These are phyloP conservation scores for Furnarius figulus DNA, from an alignment of 2,113 vertebrate genomes.

Conservation along the genomic window DNA sequence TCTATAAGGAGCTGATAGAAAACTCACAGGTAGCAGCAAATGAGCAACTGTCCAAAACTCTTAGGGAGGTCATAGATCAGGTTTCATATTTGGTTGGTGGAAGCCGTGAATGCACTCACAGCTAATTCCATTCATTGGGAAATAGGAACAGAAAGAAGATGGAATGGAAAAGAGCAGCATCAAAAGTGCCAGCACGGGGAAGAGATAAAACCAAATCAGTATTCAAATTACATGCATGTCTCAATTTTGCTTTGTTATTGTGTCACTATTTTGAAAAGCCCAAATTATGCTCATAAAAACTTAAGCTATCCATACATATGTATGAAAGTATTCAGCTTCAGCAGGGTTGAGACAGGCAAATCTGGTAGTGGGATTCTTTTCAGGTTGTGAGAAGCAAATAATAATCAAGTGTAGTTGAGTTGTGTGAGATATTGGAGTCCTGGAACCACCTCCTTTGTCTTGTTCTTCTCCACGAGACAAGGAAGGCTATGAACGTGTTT, in stretches of 20 bases:
- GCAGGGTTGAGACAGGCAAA: slow-evolving; percentile 62
- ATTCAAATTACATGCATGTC: slow-evolving; percentile 73
- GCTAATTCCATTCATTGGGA: slow-evolving; percentile 26
- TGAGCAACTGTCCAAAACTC: not conserved
- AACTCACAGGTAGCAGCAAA: not conserved
- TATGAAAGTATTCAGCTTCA: slow-evolving; percentile 70
- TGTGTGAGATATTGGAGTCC: slow-evolving; percentile 23
- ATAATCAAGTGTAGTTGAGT: slow-evolving; percentile 60
- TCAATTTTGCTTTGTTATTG: slow-evolving; percentile 79
- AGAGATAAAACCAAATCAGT: slow-evolving; percentile 70
- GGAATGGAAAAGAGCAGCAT: slow-evolving; percentile 56
- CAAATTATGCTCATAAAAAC: slow-evolving; percentile 80
- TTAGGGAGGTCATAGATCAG: not conserved
- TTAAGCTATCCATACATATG: slow-evolving; percentile 77
- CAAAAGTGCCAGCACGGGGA: slow-evolving; percentile 60
- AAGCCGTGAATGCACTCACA: not conserved
- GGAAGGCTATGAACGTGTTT: not conserved
- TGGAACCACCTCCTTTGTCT: slow-evolving; percentile 39
- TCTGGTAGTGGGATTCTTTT: slow-evolving; percentile 61
- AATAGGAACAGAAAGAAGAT: slow-evolving; percentile 49
- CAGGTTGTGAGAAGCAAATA: slow-evolving; percentile 50
- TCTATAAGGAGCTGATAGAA: not conserved
- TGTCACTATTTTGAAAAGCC: slow-evolving; percentile 83
- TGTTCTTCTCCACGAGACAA: not conserved
- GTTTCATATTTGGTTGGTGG: not conserved